Conservation (phyloP, 2,888 invertebrate species). For the Thysanoteuthis rhombus region DNA sequence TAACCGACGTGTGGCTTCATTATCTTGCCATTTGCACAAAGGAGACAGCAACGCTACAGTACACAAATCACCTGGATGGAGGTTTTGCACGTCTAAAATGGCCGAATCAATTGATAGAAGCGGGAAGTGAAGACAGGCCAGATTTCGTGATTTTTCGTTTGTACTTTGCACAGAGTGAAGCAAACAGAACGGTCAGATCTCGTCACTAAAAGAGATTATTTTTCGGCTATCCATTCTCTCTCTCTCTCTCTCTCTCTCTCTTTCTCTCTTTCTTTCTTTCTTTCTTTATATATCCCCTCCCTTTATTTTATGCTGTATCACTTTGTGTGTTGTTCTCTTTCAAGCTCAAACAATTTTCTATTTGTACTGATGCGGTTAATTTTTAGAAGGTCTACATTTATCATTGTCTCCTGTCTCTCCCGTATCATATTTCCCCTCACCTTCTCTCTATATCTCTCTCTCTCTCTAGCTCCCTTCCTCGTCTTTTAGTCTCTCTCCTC, state of each 20-base stretch:
- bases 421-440: too few species aligned
- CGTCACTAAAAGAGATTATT: background rate
- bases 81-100: background rate
- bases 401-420: too few species aligned
- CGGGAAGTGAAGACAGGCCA: background rate
- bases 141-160: background rate
- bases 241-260: background rate
- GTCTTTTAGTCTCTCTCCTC: too few species aligned
- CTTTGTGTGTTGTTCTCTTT: too few species aligned
- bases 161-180: background rate
- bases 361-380: too few species aligned
- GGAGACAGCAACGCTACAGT: background rate
- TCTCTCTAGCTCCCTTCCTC: too few species aligned
- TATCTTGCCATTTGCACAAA: background rate
- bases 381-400: too few species aligned
- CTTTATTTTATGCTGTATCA: too few species aligned
- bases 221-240: background rate
- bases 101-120: slow-evolving; percentile 1
- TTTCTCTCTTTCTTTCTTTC: background rate
- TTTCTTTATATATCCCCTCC: too few species aligned
- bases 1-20: slow-evolving; percentile 12
- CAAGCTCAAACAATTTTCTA: too few species aligned
- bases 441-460: too few species aligned
- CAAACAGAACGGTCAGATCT: background rate
- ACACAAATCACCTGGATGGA: background rate